phyloP scores from a whole-genome alignment of 2,797 vertebrate species.

The Gallinago solitaria region DNA sequence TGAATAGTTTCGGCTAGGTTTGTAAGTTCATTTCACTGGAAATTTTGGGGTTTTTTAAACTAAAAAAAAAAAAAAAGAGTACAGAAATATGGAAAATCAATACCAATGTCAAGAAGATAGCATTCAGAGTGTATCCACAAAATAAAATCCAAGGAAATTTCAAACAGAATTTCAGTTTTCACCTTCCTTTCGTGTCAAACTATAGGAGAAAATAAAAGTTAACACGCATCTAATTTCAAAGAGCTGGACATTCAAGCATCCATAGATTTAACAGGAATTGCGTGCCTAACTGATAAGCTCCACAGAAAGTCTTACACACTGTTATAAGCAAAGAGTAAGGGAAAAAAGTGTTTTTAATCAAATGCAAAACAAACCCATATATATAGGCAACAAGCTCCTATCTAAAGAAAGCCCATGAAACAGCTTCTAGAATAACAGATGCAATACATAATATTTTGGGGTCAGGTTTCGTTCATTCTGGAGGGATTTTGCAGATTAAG shows the following conservation, averaged over 20 bases:
- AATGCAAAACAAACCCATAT: neutral
- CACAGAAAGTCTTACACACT: neutral
- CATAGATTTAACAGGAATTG: neutral
- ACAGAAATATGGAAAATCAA: neutral
- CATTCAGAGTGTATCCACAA: neutral
- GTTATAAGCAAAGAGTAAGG: neutral
- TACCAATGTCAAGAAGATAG: neutral
- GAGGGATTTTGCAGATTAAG: neutral
- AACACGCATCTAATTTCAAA: neutral
- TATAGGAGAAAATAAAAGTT: neutral
- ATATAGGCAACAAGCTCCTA: neutral
- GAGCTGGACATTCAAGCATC: neutral
- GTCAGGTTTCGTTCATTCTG: neutral
- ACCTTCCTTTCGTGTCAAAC: neutral
- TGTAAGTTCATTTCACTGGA: neutral
- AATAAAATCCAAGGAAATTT: conserved; percentile 20
- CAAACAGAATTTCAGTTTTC: neutral
- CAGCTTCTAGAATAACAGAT: neutral
- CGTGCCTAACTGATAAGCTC: neutral
- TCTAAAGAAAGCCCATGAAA: neutral
- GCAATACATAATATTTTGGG: neutral
- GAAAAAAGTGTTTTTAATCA: neutral
- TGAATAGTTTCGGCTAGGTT: neutral
- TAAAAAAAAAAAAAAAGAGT: neutral
- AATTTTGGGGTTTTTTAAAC: neutral